Evolutionary conservation across 2,797 vertebrate species (phyloP), one percentile per base, ranked within the genome.

Genomic region (Pitangus sulphuratus): DNA sequence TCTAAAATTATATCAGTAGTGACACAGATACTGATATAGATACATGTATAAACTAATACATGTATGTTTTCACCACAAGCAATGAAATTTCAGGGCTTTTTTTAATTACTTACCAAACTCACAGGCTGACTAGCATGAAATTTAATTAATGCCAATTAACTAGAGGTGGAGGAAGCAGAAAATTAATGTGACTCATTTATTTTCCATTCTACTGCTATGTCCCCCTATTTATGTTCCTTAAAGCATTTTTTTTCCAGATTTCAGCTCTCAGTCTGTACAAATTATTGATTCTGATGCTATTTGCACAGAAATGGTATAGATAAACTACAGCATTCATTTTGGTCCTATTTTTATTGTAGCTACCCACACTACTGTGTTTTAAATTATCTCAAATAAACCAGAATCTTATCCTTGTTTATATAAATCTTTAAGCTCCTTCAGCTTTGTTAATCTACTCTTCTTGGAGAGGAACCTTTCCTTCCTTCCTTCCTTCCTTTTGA

Each of bases 91-190:
- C 48, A 66, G 14, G 9, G 24, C 64, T 71, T 57, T 47, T 42
- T 45, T 18, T 80, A 48, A n/a, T 71, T 79, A 17, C 42, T 22
- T 87, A 26, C 48, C 81, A 79, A 84, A 71, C 9, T 79, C 58
- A 64, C 11, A 68, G 42, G 18, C 22, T 93, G 76, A 84, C 33
- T 89, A 82, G 48, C 31, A 87, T 66, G 28, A 82, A 80, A 81
- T 90, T 74, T 87, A 91, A 78, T 93, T 91, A 75, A 14, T 62
- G n/a, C 3, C 80, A 75, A 89, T 85, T 82, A 93, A 60, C 74
- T 57, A 82, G 76, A 93, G 68, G 90, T 92, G 68, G 92, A 85
- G 28, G 51, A 93, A 95, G 48, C 11, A 87, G 39, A 94, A 94
- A 95, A 94, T 91, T 81, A 80, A 72, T 66, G 22, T 51, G 20